Evolutionary conservation across 2,113 vertebrate genomes (phyloP), one percentile per base, ranked within the genome.

Genomic region (Litocranius walleri): DNA sequence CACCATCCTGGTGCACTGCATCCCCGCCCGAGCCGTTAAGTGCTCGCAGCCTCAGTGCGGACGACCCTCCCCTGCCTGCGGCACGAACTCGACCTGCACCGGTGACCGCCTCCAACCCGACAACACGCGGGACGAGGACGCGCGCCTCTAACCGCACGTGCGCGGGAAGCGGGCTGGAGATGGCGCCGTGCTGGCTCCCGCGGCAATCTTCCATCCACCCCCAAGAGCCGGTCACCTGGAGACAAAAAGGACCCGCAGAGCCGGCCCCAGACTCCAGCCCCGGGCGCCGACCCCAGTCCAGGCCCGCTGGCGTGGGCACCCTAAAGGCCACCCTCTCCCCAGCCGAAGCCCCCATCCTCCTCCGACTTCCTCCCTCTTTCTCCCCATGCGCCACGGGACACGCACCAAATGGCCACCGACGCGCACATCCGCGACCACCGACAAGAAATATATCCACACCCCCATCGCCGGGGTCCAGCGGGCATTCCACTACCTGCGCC

Each of bases 61-160:
- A 36, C 43, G 14, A 81, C 85, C 84, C 85, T 92, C 25, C 43
- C 50, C 50, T 64, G 77, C 80, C 54, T 19, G 10, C 25, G 77
- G 40, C 36, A 11, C 6, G 29, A 17, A 80, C 57, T 64, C 17
- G 14, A 59, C 52, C 57, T 13, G 12, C 85, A 71, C 64, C 1
- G 71, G 64, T 83, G 48, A 71, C 56, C 48, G 12, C 36, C 54
- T 84, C 94, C 95, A 21, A 52, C 48, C 21, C 8, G 23, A 40
- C 80, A 33, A 71, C 52, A 12, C 21, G 57, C 48, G 13, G 74
- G 77, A 77, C 74, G 15, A 36, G 50, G 10, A 40, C 29, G 30
- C 8, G 64, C 43, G 56, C 57, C 50, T 93, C 50, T 1, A 40
- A 61, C 90, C 45, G 88, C 98, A 98, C 95, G 92, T 97, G 97